A percentile compares a stretch with the other conserved stretches of the same genome.
Conservation (phyloP, 2,797 vertebrate species). For the Danio albolineatus region DNA sequence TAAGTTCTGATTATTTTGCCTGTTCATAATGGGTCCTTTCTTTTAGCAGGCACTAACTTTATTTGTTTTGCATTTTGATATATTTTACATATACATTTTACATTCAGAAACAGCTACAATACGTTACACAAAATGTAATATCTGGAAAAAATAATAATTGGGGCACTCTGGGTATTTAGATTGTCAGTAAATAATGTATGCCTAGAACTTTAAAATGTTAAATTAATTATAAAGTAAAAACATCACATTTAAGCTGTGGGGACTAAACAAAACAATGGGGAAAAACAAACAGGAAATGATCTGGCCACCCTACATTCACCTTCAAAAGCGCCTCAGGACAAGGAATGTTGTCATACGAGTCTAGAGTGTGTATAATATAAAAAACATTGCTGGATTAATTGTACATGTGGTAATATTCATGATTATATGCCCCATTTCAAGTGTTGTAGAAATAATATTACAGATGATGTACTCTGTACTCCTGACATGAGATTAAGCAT, state of each 20-base stretch:
- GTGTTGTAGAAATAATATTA: not conserved
- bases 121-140: no score
- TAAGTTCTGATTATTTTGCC: no score
- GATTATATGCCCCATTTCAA: not conserved
- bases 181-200: not conserved
- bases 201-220: not conserved
- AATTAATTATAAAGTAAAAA: no score
- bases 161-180: not conserved
- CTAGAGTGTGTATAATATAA: not conserved
- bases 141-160: no score
- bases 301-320: not conserved
- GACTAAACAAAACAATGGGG: not conserved
- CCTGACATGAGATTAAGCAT: not conserved
- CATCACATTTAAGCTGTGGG: not conserved
- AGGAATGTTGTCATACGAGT: conserved; percentile 3
- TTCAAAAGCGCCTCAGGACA: conserved; percentile 23
- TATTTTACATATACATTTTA: no score
- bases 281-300: not conserved
- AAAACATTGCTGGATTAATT: not conserved
- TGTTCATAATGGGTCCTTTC: no score
- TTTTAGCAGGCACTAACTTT: no score
- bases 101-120: no score
- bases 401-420: not conserved
- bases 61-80: no score
- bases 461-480: not conserved